Evolutionary conservation across 2,797 vertebrate species (phyloP).

Genomic region (Chelidonichthys spinosus): DNA sequence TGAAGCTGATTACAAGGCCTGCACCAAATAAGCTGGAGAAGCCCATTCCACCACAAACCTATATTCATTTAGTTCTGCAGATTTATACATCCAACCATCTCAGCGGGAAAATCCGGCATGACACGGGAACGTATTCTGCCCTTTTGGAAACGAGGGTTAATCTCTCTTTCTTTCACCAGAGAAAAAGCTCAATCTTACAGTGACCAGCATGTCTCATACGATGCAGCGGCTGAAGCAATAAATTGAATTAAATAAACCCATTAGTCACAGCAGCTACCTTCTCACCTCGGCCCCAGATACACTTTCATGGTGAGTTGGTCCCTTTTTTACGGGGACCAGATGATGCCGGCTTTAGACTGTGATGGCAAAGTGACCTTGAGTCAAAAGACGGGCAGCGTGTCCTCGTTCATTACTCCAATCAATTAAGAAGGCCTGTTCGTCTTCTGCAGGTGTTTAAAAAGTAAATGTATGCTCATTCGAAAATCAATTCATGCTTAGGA

Average conservation of each 20-base stretch:
- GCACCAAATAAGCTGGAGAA: constrained; percentile 77
- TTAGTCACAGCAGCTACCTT: constrained; percentile 84
- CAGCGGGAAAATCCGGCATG: constrained; percentile 77
- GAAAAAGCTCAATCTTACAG: constrained; percentile 80
- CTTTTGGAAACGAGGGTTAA: constrained; percentile 76
- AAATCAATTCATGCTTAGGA: constrained; percentile 80
- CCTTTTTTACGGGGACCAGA: constrained; percentile 68
- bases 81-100: constrained; percentile 78
- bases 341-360: constrained; percentile 60
- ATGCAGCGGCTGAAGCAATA: constrained; percentile 73
- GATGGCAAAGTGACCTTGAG: constrained; percentile 81
- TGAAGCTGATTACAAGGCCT: constrained; percentile 81
- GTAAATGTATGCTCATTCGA: constrained; percentile 87
- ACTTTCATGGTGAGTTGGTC: constrained; percentile 82
- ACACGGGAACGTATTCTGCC: constrained; percentile 77
- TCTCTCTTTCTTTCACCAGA: constrained; percentile 79
- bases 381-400: constrained; percentile 62
- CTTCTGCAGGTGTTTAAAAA: constrained; percentile 77
- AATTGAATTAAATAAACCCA: constrained; percentile 87
- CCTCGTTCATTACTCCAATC: constrained; percentile 82
- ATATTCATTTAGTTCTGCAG: constrained; percentile 84
- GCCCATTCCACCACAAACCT: constrained; percentile 77
- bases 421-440: constrained; percentile 83
- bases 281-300: constrained; percentile 81
- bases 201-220: constrained; percentile 76